Percentiles rank a stretch among this genome's conserved stretches.
Evolutionary conservation across 2,888 invertebrate genomes (phyloP).

Genomic region (Agrotis ipsilon): DNA sequence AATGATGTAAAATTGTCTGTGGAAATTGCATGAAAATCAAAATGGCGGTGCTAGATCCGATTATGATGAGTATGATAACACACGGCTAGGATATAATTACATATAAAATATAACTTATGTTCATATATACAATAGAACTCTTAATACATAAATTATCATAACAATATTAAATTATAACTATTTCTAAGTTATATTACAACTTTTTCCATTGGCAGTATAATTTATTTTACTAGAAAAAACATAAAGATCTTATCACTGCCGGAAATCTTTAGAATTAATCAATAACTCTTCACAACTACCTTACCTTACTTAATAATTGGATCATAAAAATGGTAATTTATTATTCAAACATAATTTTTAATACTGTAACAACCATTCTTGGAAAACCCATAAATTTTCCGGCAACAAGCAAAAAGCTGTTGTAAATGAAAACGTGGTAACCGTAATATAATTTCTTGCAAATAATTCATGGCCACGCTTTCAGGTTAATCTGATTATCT

Average conservation of each 20-base stretch:
- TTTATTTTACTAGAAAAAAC: neutral
- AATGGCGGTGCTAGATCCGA: too few species aligned
- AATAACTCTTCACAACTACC: neutral
- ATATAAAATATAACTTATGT: too few species aligned
- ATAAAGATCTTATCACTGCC: neutral
- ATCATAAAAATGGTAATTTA: conserved; percentile 35
- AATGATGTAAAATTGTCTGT: too few species aligned
- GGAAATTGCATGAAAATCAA: too few species aligned
- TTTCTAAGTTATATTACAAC: neutral
- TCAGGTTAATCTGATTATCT: conserved; percentile 71
- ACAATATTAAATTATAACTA: too few species aligned
- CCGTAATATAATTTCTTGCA: conserved; percentile 43
- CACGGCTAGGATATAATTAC: too few species aligned
- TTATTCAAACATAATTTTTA: conserved; percentile 25
- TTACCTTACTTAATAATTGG: conserved; percentile 1
- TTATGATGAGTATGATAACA: too few species aligned
- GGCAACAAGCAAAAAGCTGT: conserved; percentile 30
- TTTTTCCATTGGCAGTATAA: neutral
- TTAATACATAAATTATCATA: too few species aligned
- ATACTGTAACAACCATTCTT: conserved; percentile 13
- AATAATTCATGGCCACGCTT: conserved; percentile 66
- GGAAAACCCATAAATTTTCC: conserved; percentile 26
- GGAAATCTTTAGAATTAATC: conserved; percentile 5
- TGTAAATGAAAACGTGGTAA: conserved; percentile 34
- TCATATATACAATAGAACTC: too few species aligned